Conservation (phyloP, 2,888 invertebrate genomes). For the Anaspis maculata region DNA sequence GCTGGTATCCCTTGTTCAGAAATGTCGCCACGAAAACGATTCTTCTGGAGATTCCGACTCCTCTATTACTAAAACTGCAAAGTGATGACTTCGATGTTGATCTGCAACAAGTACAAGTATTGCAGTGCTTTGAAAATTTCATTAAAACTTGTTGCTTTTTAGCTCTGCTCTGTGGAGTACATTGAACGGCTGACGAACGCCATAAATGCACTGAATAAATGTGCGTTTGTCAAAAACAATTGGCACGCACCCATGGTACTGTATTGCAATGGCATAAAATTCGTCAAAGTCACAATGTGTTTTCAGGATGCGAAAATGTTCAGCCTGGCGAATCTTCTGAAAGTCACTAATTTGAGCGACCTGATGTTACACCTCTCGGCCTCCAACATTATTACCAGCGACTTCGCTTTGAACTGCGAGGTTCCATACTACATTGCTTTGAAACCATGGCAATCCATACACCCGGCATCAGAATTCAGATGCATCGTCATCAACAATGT, state of each 20-base stretch:
- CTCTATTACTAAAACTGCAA: conserved; percentile 25
- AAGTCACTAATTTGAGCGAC: conserved; percentile 32
- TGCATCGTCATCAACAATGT: conserved; percentile 35
- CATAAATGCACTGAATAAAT: conserved; percentile 25
- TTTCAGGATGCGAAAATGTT: conserved; percentile 38
- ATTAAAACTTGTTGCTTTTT: conserved; percentile 1
- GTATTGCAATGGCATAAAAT: conserved; percentile 1
- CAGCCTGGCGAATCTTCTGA: conserved; percentile 34
- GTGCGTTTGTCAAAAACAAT: conserved; percentile 37
- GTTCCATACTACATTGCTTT: conserved; percentile 32
- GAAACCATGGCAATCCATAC: conserved; percentile 36
- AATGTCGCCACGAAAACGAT: conserved; percentile 27
- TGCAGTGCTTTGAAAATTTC: neutral
- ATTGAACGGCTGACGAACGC: conserved; percentile 28
- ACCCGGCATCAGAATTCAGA: conserved; percentile 39
- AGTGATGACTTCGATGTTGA: conserved; percentile 12
- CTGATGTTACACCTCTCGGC: conserved; percentile 31
- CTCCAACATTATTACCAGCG: conserved; percentile 31
- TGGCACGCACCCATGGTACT: conserved; percentile 37
- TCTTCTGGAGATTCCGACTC: conserved; percentile 28
- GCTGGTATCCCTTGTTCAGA: conserved; percentile 34
- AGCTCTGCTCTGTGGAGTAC: conserved; percentile 19
- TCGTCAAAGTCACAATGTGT: conserved; percentile 4
- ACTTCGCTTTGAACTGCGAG: conserved; percentile 28
- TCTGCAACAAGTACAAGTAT: conserved; percentile 12